Base-by-base conservation (phyloP, 2,113 vertebrate species). In the Sander lucioperca region DNA sequence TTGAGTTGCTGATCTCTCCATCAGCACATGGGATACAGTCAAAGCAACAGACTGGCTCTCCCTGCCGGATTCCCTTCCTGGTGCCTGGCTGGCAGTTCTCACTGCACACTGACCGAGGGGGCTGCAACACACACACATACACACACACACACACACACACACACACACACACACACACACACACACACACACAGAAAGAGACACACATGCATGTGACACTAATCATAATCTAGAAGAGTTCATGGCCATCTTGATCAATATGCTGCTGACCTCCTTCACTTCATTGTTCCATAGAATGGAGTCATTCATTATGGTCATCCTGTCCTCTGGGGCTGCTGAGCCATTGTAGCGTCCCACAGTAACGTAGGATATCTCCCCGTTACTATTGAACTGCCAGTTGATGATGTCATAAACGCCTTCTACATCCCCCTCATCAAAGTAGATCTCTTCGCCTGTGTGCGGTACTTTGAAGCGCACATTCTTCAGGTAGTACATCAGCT, bases 401-500 rank as follows among this genome's bases (percentile, higher is more conserved):
- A 97, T 89, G 84, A 97, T 92, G 66, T 97, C 97, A 79, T 97
- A 97, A 74, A 89, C 85, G 25, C 94, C 95, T 1, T 80, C 76
- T 9, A 96, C 91, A 21, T 96, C 96, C 9, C 96, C 96, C 0
- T 82, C 25, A 7, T 92, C 74, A 53, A 97, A 94, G 67, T 80
- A 74, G 19, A 97, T 85, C 77, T 79, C 54, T 58, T 94, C 94
- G n/a, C 73, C 74, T 4, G 95, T 95, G 88, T 96, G 88, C 5
- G 95, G 94, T 43, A 95, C 92, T 3, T 50, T 90, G 82, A 95
- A 97, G 5, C 47, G 75, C 43, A 97, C 69, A n/a, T 94, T 94
- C 86, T 96, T 96, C 91, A 97, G 21, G 86, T 97, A 97, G 79
- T 91, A 95, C 96, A 96, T 95, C 62, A 97, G 83, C 97, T 97